Base-by-base conservation (phyloP, 2,888 invertebrate genomes). In the Eristalis arbustorum region DNA sequence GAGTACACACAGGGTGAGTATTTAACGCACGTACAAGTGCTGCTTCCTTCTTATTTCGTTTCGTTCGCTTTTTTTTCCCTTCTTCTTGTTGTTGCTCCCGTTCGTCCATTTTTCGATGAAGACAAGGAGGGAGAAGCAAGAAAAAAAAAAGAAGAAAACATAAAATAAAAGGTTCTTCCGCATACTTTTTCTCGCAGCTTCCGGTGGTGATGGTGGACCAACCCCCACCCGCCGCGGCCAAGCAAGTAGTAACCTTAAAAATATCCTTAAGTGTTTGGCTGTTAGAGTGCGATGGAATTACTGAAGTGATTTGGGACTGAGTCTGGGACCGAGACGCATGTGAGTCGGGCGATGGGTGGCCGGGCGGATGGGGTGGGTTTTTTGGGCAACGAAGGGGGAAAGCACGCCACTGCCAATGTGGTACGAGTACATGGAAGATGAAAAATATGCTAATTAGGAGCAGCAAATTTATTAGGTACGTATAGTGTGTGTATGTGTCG, bases 371-470 rank as follows among this genome's bases (percentile, higher is more conserved):
- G 25, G 49, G 63, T 42, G 59, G n/a, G n/a, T n/a, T n/a, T n/a
- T n/a, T n/a, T n/a, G n/a, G n/a, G n/a, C n/a, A n/a, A 59, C 66
- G 67, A 31, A 64, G 72, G 28, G 40, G 49, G 18, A 49, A 49
- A 59, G 69, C 80, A 10, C 31, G 8, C 31, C 3, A 34, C 68
- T 49, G 64, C 67, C 76, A 81, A 76, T 74, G 66, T 81, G 37
- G 69, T 66, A 18, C 34, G 73, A 59, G 81, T 87, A 87, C 72
- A 79, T 83, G 83, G 42, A 83, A 71, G 87, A 72, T 83, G 78
- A 87, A 75, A 83, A 87, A 87, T 87, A 87, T 87, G 87, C 87
- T 87, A 87, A 87, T 87, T 87, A 87, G 75, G 67, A 87, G 78
- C 75, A 79, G 83, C n/a, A 83, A 83, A 87, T 87, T 83, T 87